Base-by-base conservation (phyloP, 2,797 vertebrate species). In the Chaetodon trifasciatus region DNA sequence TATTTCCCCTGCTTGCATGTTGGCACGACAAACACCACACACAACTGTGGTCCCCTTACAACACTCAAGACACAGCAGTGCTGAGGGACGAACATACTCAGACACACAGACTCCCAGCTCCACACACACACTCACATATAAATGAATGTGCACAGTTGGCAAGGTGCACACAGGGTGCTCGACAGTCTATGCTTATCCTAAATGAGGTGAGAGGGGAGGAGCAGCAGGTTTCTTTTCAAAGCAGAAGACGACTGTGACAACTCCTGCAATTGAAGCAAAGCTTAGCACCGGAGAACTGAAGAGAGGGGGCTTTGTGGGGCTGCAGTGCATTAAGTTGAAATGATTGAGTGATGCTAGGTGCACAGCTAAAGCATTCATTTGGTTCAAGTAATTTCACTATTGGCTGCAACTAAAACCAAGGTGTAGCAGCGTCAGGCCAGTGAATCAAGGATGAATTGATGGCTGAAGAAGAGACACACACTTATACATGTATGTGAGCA, bases 391-490 rank as follows among this genome's bases (percentile, higher is more conserved):
- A 81, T 74, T 78, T 85, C 53, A 57, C 76, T 68, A 65, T 83
- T 81, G 81, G 84, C 85, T 89, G 71, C 76, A 85, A 85, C 87
- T 88, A 90, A 88, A 84, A 79, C 21, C 42, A 35, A 88, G 61
- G 73, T 79, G 71, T 76, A 76, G 67, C 21, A 8, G 71, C 69
- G 73, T 86, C 84, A 89, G 76, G 84, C 78, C 60, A 60, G 77
- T 78, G 90, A 91, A 92, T 78, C 74, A 92, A 79, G 78, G 86
- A 90, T 90, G 86, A 88, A 78, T 52, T 80, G 80, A 80, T 37
- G 23, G 17, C 35, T 5, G 23, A 64, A 32, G 60, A 60, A 28
- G 35, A 10, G 8, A 76, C 60, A 52, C 28, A 67, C 68, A 75
- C 57, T 21, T 17, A 52, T 19, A 67, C 49, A 53, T 46, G 53